phyloP scores from a whole-genome alignment of 2,113 vertebrate genomes.

The Ascaphus truei region DNA sequence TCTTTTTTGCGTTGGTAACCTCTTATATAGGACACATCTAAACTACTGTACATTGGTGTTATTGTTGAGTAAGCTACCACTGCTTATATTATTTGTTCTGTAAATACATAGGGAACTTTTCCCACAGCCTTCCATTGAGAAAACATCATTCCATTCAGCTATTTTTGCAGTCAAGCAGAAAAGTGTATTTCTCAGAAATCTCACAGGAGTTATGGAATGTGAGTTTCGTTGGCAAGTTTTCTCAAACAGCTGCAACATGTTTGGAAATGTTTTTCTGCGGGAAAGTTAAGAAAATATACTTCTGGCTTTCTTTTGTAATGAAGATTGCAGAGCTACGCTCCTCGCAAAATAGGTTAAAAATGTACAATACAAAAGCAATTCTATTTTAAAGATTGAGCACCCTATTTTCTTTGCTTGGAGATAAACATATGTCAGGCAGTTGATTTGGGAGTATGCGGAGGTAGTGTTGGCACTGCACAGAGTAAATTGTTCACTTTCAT shows the following conservation, averaged over 20 bases:
- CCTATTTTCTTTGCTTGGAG: too few relatives aligned
- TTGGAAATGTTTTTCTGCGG: neutral
- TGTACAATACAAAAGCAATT: too few relatives aligned
- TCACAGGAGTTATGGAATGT: constrained; percentile 22
- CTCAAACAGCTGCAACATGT: neutral
- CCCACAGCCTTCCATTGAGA: constrained; percentile 28
- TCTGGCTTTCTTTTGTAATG: too few relatives aligned
- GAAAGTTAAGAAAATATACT: too few relatives aligned
- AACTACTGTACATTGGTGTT: neutral
- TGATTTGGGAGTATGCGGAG: too few relatives aligned
- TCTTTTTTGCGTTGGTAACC: neutral
- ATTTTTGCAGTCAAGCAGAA: constrained; percentile 16
- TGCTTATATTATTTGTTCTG: constrained; percentile 22
- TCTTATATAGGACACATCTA: neutral
- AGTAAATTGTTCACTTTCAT: too few relatives aligned
- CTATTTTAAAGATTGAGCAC: too few relatives aligned
- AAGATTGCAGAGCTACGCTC: too few relatives aligned
- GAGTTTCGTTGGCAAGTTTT: neutral
- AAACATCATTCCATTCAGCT: constrained; percentile 18
- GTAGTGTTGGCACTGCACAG: too few relatives aligned
- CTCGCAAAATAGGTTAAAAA: too few relatives aligned
- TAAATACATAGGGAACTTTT: neutral
- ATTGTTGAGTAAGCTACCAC: neutral
- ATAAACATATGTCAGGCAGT: too few relatives aligned
- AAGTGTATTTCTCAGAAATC: constrained; percentile 28